phyloP scores from a whole-genome alignment of 2,888 invertebrate species.

The Chromoteleia sp. region DNA sequence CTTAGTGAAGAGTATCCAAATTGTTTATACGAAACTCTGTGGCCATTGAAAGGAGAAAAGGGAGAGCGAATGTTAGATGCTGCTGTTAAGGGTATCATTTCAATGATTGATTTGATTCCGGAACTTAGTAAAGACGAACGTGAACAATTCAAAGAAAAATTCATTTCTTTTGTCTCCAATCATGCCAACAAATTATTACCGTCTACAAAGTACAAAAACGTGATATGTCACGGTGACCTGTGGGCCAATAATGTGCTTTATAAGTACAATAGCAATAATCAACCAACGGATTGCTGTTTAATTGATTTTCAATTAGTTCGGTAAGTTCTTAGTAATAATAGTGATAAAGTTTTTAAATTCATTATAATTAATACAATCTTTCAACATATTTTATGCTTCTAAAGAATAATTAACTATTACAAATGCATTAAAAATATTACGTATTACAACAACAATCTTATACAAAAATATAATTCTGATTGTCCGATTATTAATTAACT shows the following conservation, averaged over 20 bases:
- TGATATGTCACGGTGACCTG: constrained; percentile 83
- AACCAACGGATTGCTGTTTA: constrained; percentile 79
- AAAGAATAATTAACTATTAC: no score
- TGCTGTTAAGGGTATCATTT: constrained; percentile 76
- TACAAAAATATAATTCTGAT: no score
- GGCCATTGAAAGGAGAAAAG: constrained; percentile 71
- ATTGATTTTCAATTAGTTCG: constrained; percentile 86
- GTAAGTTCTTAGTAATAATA: constrained; percentile 81
- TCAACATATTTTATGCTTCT: no score
- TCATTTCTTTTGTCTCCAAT: constrained; percentile 57
- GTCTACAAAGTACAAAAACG: constrained; percentile 77
- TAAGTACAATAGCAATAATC: constrained; percentile 76
- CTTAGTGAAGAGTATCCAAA: constrained; percentile 75
- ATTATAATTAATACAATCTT: neutral
- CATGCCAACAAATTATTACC: constrained; percentile 75
- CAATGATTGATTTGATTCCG: constrained; percentile 75
- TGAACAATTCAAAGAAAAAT: constrained; percentile 71
- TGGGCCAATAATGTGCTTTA: constrained; percentile 83
- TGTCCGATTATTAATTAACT: no score
- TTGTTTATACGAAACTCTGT: constrained; percentile 77
- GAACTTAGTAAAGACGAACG: constrained; percentile 70
- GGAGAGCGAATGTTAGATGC: constrained; percentile 73
- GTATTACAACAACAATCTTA: no score
- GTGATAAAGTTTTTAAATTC: no score
- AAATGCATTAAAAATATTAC: no score